phyloP scores from a whole-genome alignment of 2,113 vertebrate species.

The Hydrochoerus hydrochaeris region DNA sequence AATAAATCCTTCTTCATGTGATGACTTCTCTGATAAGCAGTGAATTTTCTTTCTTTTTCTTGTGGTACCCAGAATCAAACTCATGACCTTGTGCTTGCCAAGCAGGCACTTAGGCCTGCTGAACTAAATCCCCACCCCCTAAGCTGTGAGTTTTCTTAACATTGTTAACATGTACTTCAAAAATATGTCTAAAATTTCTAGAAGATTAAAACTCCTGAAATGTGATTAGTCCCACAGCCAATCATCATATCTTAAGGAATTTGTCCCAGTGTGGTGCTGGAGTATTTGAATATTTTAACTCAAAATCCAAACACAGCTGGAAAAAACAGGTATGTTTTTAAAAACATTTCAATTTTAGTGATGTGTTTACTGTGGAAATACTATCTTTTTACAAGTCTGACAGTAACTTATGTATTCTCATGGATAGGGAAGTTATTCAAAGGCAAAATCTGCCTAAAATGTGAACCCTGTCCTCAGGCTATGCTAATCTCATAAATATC shows the following conservation, averaged over 20 bases:
- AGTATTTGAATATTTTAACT: constrained; percentile 92
- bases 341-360: constrained; percentile 42
- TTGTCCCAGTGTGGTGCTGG: constrained; percentile 91
- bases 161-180: constrained; percentile 10
- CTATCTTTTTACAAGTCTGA: background rate
- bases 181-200: constrained; percentile 14
- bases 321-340: constrained; percentile 88
- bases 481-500: background rate
- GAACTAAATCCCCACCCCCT: background rate
- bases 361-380: background rate
- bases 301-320: constrained; percentile 92
- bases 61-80: too few relatives aligned
- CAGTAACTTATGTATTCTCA: constrained; percentile 23
- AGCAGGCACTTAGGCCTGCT: too few relatives aligned
- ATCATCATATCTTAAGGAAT: constrained; percentile 91
- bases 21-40: background rate
- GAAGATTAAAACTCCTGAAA: constrained; percentile 59
- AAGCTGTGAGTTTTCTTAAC: background rate
- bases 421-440: background rate
- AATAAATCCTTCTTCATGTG: background rate
- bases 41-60: background rate
- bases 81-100: too few relatives aligned
- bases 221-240: constrained; percentile 90
- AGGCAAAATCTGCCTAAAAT: background rate
- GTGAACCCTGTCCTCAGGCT: background rate